Conservation (phyloP, 2,888 invertebrate genomes). For the Leucophenga montana region DNA sequence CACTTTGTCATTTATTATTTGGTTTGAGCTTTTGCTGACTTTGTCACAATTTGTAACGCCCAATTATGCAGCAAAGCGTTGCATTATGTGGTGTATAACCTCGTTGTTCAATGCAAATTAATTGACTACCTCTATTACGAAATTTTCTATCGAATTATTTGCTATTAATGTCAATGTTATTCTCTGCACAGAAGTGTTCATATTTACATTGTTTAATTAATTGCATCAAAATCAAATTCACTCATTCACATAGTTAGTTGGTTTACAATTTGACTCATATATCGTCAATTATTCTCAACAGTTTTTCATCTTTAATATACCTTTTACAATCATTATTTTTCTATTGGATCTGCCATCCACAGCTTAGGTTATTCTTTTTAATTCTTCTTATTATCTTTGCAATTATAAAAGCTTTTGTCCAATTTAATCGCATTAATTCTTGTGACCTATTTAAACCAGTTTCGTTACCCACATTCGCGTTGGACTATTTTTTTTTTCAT, state of each 20-base stretch:
- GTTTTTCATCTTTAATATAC: too few species aligned
- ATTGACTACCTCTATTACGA: constrained; percentile 43
- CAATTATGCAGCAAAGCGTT: neutral
- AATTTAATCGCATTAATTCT: constrained; percentile 51
- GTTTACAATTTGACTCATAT: too few species aligned
- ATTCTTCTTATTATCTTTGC: constrained; percentile 51
- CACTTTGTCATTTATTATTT: constrained; percentile 29
- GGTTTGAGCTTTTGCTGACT: constrained; percentile 18
- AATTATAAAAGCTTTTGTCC: constrained; percentile 49
- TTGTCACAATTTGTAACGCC: constrained; percentile 12
- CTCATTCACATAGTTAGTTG: too few species aligned
- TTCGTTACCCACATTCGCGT: constrained; percentile 33
- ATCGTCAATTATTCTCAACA: neutral
- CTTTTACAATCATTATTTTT: neutral
- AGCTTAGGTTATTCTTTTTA: constrained; percentile 22
- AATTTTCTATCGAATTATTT: too few species aligned
- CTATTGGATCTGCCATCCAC: neutral
- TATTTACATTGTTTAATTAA: constrained; percentile 45
- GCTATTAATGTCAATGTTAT: constrained; percentile 12
- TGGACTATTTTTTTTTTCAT: constrained; percentile 38
- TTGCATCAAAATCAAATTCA: constrained; percentile 22
- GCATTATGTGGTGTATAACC: too few species aligned
- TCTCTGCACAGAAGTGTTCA: constrained; percentile 13
- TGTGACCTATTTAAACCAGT: constrained; percentile 47
- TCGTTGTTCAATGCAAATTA: constrained; percentile 37